Conservation (phyloP, 2,113 vertebrate genomes). For the Stigmatopora argus region DNA sequence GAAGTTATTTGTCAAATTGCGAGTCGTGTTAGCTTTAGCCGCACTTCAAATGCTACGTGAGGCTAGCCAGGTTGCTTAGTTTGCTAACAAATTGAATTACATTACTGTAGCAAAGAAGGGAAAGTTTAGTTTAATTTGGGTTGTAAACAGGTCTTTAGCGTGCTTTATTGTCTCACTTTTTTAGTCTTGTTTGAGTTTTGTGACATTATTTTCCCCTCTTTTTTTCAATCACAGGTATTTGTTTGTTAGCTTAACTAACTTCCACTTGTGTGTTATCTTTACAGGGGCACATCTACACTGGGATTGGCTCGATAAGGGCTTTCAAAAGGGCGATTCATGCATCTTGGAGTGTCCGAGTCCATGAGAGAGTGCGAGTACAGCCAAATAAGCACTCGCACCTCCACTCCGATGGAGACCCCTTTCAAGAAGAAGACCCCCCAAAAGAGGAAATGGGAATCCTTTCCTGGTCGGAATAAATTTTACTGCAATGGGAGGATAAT, state of each 20-base stretch:
- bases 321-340: conserved; percentile 69
- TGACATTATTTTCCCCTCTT: not conserved
- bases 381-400: conserved; percentile 93
- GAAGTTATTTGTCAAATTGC: conserved; percentile 34
- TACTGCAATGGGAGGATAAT: conserved; percentile 96
- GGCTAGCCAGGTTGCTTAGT: conserved; percentile 32
- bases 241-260: conserved; percentile 9
- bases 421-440: conserved; percentile 84
- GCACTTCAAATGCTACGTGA: conserved; percentile 12
- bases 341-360: conserved; percentile 90
- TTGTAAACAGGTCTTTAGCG: conserved; percentile 10
- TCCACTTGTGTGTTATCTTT: conserved; percentile 16
- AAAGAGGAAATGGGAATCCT: conserved; percentile 91
- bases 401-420: conserved; percentile 94
- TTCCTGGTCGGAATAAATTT: conserved; percentile 96
- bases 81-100: conserved; percentile 23
- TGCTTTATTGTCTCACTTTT: not conserved
- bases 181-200: not conserved
- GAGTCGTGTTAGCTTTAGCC: conserved; percentile 50
- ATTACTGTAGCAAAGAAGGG: not conserved
- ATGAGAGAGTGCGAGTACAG: conserved; percentile 98
- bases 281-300: conserved; percentile 43
- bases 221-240: not conserved
- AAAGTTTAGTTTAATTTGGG: conserved; percentile 11
- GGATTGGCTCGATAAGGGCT: conserved; percentile 40